Base-by-base conservation (phyloP, 2,113 vertebrate species). In the Corydoras maculifer region DNA sequence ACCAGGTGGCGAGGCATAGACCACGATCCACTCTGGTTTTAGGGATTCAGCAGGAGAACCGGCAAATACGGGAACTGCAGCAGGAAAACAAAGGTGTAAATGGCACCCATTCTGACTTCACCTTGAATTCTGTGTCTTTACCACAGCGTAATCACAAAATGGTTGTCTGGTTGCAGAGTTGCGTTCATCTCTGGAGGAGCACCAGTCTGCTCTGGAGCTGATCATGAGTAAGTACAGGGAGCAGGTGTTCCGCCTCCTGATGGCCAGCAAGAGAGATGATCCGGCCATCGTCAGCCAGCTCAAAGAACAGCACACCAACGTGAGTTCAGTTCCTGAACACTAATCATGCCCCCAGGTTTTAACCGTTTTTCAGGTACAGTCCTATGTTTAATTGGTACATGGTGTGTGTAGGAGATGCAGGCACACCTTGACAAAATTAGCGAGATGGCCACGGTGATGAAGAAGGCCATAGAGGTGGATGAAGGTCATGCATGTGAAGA, bases 201-300 rank as follows among this genome's bases (percentile, higher is more conserved):
- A 99, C 80, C 97, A 99, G 82, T 99, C 96, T 35, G 96, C 96
- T 9, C 84, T 99, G 84, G 95, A 97, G 71, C 93, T 99, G 68
- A 99, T 99, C 78, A 97, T 99, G 94, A 97, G 90, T 86, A 98
- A 97, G 79, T 98, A 98, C 83, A 92, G 94, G 74, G 96, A 98
- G 77, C 95, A 99, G 84, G 94, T 96, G 83, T 98, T 97, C 65
- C 87, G 96, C 75, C 81, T 98, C 68, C 89, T 99, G 13, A 97
- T 96, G 93, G 88, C 94, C 0, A 94, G 94, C 85, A 98, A 97
- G 82, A 94, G 91, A 76, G 95, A 98, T 7, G 93, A 97, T 64
- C 94, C 92, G 0, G 62, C 91, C 73, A 93, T 98, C 54, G 90
- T 98, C 78, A 91, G 85, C 31, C 95, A 95, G 88, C 85, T 99